A percentile compares a stretch with the other conserved stretches of the same genome.
Conservation (phyloP, 2,113 vertebrate species). For the Lamprotornis superbus region DNA sequence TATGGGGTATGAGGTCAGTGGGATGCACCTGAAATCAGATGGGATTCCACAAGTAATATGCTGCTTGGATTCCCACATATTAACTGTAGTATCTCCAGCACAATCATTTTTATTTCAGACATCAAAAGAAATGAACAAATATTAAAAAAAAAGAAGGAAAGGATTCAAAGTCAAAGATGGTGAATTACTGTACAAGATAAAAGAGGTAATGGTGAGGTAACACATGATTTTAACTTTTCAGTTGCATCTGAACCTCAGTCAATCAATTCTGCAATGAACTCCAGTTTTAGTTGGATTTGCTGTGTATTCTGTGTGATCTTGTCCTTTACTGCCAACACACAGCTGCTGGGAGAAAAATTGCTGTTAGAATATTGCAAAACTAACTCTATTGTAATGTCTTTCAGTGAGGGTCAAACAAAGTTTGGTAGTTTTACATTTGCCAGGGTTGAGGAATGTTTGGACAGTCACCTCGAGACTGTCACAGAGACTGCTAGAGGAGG, state of each 20-base stretch:
- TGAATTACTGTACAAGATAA: background rate
- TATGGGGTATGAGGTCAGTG: background rate
- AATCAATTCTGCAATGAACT: background rate
- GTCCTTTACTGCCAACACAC: background rate
- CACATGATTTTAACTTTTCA: background rate
- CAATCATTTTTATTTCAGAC: slow-evolving; percentile 33
- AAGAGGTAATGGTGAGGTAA: background rate
- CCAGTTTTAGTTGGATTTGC: background rate
- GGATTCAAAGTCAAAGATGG: background rate
- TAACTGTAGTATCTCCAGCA: slow-evolving; percentile 2
- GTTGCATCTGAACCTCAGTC: background rate
- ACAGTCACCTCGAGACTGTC: background rate
- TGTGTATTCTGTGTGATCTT: background rate
- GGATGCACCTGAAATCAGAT: background rate
- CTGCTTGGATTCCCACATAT: background rate
- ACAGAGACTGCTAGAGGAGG: background rate
- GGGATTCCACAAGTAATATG: background rate
- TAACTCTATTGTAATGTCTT: background rate
- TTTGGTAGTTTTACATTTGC: background rate
- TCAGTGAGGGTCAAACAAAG: background rate
- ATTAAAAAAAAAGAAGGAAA: background rate
- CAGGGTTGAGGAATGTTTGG: background rate
- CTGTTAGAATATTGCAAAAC: background rate
- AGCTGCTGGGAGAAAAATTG: background rate
- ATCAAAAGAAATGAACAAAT: slow-evolving; percentile 29